Evolutionary conservation across 2,888 invertebrate genomes (phyloP).

Genomic region (Bhutanitis thaidina): DNA sequence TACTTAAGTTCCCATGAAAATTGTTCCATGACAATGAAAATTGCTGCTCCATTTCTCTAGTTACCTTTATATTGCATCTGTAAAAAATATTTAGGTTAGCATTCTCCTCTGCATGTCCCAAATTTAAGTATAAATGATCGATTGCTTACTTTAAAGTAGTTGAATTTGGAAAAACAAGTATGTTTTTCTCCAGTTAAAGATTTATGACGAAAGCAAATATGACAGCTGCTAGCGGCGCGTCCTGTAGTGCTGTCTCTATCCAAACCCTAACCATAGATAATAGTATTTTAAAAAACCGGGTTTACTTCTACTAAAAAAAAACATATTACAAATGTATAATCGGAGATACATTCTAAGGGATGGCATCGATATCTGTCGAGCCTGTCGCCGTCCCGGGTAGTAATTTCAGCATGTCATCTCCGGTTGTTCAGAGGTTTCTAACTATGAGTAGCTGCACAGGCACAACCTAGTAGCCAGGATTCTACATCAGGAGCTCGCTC

Average conservation of each 20-base stretch:
- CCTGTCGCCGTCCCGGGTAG: too few species aligned
- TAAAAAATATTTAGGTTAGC: conserved; percentile 31
- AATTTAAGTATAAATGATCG: background rate
- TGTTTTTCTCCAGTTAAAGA: conserved; percentile 24
- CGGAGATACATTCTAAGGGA: too few species aligned
- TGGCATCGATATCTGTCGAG: too few species aligned
- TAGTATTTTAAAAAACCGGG: background rate
- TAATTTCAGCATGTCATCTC: too few species aligned
- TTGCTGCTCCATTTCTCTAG: conserved; percentile 81
- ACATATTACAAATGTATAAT: too few species aligned
- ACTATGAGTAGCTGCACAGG: too few species aligned
- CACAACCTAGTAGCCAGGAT: too few species aligned
- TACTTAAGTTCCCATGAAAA: conserved; percentile 84
- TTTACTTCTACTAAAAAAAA: too few species aligned
- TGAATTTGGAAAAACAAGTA: conserved; percentile 3
- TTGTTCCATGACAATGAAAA: conserved; percentile 87
- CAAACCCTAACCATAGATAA: background rate
- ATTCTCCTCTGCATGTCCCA: conserved; percentile 29
- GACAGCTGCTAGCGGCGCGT: conserved; percentile 35
- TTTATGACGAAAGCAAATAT: conserved; percentile 26
- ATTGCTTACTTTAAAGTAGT: conserved; percentile 22
- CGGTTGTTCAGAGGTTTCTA: too few species aligned
- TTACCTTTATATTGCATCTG: conserved; percentile 50
- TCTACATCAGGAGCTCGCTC: too few species aligned
- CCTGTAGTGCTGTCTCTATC: conserved; percentile 26